Conservation (phyloP, 2,113 vertebrate species). For the Sinocyclocheilus anshuiensis region DNA sequence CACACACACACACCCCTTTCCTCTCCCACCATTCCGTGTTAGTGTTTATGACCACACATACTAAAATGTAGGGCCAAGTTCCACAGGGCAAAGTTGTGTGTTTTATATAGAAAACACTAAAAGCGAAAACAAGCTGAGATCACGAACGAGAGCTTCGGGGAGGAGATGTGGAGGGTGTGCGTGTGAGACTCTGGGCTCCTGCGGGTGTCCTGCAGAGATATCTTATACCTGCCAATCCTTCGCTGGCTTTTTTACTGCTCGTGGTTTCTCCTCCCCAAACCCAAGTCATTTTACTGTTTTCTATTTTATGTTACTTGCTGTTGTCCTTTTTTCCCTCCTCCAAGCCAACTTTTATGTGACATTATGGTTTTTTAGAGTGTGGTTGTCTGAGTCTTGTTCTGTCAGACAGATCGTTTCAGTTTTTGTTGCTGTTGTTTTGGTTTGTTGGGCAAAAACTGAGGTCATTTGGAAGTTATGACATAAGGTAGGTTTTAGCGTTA, state of each 20-base stretch:
- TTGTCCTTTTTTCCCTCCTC: slow-evolving; percentile 26
- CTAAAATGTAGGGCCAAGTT: slow-evolving; percentile 54
- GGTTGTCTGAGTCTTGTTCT: slow-evolving; percentile 18
- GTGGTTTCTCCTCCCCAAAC: slow-evolving; percentile 52
- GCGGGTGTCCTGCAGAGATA: slow-evolving; percentile 53
- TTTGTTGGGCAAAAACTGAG: background rate
- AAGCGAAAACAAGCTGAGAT: slow-evolving; percentile 63
- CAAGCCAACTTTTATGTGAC: slow-evolving; percentile 31
- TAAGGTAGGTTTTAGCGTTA: background rate
- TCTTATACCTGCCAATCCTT: slow-evolving; percentile 58
- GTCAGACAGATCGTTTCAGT: background rate
- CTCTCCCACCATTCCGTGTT: slow-evolving; percentile 38
- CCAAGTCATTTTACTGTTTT: slow-evolving; percentile 44
- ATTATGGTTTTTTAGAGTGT: slow-evolving; percentile 34
- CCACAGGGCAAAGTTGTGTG: slow-evolving; percentile 50
- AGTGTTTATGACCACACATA: slow-evolving; percentile 55
- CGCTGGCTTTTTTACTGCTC: slow-evolving; percentile 29
- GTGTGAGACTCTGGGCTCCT: slow-evolving; percentile 54
- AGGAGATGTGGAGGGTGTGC: slow-evolving; percentile 45
- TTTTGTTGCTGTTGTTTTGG: slow-evolving; percentile 6
- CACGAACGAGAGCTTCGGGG: slow-evolving; percentile 54
- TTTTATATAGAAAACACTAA: slow-evolving; percentile 67
- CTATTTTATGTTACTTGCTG: slow-evolving; percentile 12
- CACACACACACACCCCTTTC: background rate
- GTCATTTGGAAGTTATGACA: slow-evolving; percentile 16